phyloP scores from a whole-genome alignment of 2,797 vertebrate genomes.

The Echeneis naucrates region DNA sequence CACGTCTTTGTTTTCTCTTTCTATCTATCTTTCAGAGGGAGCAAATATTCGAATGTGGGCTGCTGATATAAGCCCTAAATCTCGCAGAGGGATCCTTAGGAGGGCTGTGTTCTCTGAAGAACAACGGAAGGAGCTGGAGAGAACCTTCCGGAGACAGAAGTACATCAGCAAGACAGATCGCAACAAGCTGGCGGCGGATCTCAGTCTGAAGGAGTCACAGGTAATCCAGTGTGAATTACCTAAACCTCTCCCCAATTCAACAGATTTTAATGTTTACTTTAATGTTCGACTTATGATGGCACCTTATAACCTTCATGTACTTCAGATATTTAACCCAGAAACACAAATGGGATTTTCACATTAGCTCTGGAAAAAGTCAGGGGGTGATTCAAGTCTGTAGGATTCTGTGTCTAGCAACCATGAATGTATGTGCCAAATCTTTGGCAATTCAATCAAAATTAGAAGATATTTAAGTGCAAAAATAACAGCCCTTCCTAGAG shows the following conservation, averaged over 20 bases:
- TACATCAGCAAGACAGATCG: slow-evolving; percentile 98
- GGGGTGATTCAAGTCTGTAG: neutral
- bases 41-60: slow-evolving; percentile 85
- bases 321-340: too few relatives aligned
- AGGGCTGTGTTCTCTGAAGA: slow-evolving; percentile 98
- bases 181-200: slow-evolving; percentile 92
- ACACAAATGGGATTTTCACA: neutral
- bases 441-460: neutral
- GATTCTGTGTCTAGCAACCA: neutral
- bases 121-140: slow-evolving; percentile 96
- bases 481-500: neutral
- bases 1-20: neutral
- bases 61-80: slow-evolving; percentile 88
- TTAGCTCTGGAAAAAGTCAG: neutral
- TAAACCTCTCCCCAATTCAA: neutral
- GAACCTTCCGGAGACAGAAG: slow-evolving; percentile 96
- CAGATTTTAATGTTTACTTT: too few relatives aligned
- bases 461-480: neutral
- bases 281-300: neutral
- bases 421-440: neutral
- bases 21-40: slow-evolving; percentile 65
- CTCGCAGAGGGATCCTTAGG: slow-evolving; percentile 92
- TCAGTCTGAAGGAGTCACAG: slow-evolving; percentile 97
- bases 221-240: slow-evolving; percentile 71
- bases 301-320: too few relatives aligned